These are phyloP conservation scores for Trichonephila clavata DNA, from an alignment of 1,140 invertebrate species.

Conservation along the genomic window DNA sequence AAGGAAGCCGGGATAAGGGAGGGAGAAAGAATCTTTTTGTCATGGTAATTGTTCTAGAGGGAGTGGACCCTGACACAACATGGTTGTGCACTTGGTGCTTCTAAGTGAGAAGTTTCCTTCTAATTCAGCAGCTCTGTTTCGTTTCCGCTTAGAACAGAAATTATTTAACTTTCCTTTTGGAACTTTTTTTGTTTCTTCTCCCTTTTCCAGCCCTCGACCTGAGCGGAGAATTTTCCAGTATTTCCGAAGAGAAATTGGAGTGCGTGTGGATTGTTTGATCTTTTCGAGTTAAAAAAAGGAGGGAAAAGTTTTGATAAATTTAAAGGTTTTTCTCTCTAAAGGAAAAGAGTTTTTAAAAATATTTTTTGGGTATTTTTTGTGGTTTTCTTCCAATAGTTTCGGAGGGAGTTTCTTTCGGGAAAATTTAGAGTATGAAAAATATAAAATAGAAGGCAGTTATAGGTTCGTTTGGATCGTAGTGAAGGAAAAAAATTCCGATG, in stretches of 20 bases:
- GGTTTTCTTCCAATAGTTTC: background rate
- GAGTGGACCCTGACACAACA: constrained; percentile 26
- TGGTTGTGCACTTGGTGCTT: constrained; percentile 28
- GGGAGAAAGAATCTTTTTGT: constrained; percentile 27
- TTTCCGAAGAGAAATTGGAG: constrained; percentile 4
- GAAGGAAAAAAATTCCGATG: background rate
- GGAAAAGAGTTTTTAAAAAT: background rate
- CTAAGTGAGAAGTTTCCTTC: background rate
- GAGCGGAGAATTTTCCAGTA: background rate
- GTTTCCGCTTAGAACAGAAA: background rate
- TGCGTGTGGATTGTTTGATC: constrained; percentile 12
- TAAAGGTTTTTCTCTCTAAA: constrained; percentile 8
- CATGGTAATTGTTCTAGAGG: constrained; percentile 46
- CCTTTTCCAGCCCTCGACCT: background rate
- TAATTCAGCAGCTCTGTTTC: background rate
- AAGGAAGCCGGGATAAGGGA: background rate
- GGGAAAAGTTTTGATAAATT: background rate
- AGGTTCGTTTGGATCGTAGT: background rate
- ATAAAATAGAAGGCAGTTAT: background rate
- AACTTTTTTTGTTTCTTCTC: background rate
- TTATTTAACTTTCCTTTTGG: background rate
- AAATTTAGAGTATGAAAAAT: constrained; percentile 28
- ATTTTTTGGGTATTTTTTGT: background rate
- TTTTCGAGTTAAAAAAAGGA: background rate
- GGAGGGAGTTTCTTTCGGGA: background rate